These are phyloP conservation scores for Asobara japonica DNA, from an alignment of 1,140 invertebrate genomes.

Conservation along the genomic window DNA sequence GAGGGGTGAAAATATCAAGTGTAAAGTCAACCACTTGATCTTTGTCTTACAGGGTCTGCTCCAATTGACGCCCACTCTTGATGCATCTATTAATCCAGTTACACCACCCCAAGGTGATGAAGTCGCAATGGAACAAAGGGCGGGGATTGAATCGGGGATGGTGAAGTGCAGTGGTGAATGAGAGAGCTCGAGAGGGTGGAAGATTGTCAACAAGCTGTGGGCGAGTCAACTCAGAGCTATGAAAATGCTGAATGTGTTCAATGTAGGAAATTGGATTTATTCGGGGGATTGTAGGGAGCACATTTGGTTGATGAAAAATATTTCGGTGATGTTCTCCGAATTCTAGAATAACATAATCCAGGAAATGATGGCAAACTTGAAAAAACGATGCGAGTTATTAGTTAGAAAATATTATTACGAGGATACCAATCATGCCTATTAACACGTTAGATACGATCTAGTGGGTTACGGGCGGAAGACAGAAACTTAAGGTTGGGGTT, in stretches of 20 bases:
- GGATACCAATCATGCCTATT: not conserved
- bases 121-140: slow-evolving; percentile 17
- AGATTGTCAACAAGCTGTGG: slow-evolving; percentile 17
- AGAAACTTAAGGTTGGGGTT: too few relatives aligned
- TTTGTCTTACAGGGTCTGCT: not conserved
- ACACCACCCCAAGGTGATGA: slow-evolving; percentile 13
- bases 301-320: not conserved
- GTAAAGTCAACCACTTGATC: not conserved
- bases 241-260: slow-evolving; percentile 23
- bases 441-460: too few relatives aligned
- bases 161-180: slow-evolving; percentile 9
- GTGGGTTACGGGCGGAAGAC: too few relatives aligned
- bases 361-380: too few relatives aligned
- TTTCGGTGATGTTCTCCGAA: not conserved
- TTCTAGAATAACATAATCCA: slow-evolving; percentile 9
- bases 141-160: not conserved
- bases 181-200: slow-evolving; percentile 19
- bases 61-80: not conserved
- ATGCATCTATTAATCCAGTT: slow-evolving; percentile 22
- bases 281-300: not conserved
- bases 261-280: slow-evolving; percentile 29
- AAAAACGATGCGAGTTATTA: too few relatives aligned
- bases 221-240: slow-evolving; percentile 8
- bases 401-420: too few relatives aligned
- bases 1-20: not conserved